phyloP scores from a whole-genome alignment of 2,113 vertebrate genomes.

The Orcinus orca region DNA sequence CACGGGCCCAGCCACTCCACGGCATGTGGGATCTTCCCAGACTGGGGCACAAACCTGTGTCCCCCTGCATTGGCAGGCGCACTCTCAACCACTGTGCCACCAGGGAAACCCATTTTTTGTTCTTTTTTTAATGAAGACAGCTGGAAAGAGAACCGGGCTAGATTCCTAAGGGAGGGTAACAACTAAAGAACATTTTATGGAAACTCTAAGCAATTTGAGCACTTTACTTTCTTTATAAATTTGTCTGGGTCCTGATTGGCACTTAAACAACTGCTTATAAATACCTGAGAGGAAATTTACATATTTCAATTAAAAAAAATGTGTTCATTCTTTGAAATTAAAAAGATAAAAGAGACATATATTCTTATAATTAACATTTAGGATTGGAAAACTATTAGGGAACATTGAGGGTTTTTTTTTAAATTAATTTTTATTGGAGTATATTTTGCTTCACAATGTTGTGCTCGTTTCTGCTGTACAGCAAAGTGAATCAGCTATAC shows the following conservation, averaged over 20 bases:
- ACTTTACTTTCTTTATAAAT: background rate
- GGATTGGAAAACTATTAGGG: background rate
- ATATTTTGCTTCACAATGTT: too few relatives aligned
- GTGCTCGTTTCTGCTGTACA: too few relatives aligned
- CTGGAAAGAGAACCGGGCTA: background rate
- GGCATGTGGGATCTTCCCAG: too few relatives aligned
- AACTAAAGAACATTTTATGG: background rate
- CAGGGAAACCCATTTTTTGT: background rate
- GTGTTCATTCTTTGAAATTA: background rate
- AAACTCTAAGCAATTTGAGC: background rate
- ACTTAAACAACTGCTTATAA: conserved; percentile 28
- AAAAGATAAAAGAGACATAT: background rate
- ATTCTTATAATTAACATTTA: background rate
- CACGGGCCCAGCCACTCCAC: too few relatives aligned
- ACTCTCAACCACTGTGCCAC: too few relatives aligned
- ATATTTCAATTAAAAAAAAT: background rate
- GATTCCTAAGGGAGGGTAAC: background rate
- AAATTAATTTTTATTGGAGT: too few relatives aligned
- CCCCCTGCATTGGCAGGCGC: too few relatives aligned
- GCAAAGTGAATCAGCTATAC: too few relatives aligned
- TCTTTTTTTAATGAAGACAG: background rate
- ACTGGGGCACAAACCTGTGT: too few relatives aligned
- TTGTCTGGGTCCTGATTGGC: background rate
- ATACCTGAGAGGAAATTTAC: background rate
- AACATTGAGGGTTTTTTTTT: background rate